Conservation (phyloP, 2,113 vertebrate species). For the Aegithalos caudatus region DNA sequence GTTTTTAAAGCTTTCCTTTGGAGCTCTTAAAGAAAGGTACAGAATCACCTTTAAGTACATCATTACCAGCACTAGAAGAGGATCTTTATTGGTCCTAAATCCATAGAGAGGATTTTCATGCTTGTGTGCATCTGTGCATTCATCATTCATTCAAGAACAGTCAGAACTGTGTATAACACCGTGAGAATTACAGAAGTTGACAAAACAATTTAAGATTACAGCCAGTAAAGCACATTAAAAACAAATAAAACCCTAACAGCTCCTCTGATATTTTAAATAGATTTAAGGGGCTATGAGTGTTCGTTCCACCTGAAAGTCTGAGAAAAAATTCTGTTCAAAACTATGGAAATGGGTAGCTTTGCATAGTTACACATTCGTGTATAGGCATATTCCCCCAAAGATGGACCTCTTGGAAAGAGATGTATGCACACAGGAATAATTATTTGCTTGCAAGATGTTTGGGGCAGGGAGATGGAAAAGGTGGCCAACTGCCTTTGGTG, state of each 20-base stretch:
- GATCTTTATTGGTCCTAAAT: background rate
- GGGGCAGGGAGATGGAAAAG: background rate
- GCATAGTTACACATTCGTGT: background rate
- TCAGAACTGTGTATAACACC: background rate
- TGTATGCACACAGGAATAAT: background rate
- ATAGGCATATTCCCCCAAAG: background rate
- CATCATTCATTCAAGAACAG: background rate
- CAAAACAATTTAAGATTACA: background rate
- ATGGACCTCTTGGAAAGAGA: background rate
- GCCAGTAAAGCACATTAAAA: background rate
- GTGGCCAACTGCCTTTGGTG: background rate
- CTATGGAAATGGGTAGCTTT: background rate
- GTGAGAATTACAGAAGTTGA: background rate
- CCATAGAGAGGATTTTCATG: background rate
- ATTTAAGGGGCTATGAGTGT: background rate
- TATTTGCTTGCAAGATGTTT: background rate
- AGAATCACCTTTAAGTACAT: background rate
- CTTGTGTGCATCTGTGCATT: background rate
- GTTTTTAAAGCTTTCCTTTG: background rate
- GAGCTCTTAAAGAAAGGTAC: background rate
- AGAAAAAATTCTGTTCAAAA: background rate
- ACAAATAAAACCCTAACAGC: background rate
- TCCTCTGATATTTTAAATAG: background rate
- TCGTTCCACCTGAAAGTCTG: background rate
- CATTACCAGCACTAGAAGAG: background rate